Percentiles rank a stretch among this genome's conserved stretches.
These are phyloP conservation scores for Kradibia gibbosae DNA, from an alignment of 1,140 invertebrate genomes.

Conservation along the genomic window DNA sequence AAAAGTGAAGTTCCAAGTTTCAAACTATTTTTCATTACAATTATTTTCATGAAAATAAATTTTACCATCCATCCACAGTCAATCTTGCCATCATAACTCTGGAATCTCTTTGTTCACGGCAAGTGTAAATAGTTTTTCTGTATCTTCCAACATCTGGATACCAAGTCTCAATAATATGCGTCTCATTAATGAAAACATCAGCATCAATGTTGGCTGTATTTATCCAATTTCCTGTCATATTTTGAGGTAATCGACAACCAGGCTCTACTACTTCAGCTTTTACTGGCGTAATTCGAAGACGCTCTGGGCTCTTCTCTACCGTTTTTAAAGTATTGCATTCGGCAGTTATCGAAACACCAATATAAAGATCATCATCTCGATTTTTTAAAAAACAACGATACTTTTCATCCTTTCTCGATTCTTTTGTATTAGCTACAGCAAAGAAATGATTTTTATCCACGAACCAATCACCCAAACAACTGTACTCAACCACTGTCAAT, in stretches of 20 bases:
- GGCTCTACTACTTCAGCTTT: constrained; percentile 90
- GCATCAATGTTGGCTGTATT: constrained; percentile 97
- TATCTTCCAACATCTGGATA: constrained; percentile 92
- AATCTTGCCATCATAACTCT: constrained; percentile 95
- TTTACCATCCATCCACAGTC: constrained; percentile 94
- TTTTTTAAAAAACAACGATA: constrained; percentile 95
- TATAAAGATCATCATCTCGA: constrained; percentile 92
- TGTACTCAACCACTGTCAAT: constrained; percentile 87
- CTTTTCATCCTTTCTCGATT: constrained; percentile 93
- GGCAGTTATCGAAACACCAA: constrained; percentile 92
- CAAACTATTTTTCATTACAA: neutral
- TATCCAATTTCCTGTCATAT: constrained; percentile 95
- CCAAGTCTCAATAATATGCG: constrained; percentile 95
- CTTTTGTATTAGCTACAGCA: constrained; percentile 94
- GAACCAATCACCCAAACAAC: constrained; percentile 96
- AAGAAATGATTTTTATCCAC: constrained; percentile 96
- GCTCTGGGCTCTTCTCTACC: constrained; percentile 92
- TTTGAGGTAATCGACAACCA: constrained; percentile 92
- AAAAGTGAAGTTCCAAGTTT: too few relatives aligned
- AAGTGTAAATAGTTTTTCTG: constrained; percentile 94
- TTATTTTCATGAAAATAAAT: constrained; percentile 28
- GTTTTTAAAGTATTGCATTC: constrained; percentile 94
- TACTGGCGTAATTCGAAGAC: constrained; percentile 89
- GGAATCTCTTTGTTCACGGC: constrained; percentile 88
- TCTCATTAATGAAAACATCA: constrained; percentile 94